Evolutionary conservation across 2,113 vertebrate species (phyloP).

Genomic region (Isurus oxyrinchus): DNA sequence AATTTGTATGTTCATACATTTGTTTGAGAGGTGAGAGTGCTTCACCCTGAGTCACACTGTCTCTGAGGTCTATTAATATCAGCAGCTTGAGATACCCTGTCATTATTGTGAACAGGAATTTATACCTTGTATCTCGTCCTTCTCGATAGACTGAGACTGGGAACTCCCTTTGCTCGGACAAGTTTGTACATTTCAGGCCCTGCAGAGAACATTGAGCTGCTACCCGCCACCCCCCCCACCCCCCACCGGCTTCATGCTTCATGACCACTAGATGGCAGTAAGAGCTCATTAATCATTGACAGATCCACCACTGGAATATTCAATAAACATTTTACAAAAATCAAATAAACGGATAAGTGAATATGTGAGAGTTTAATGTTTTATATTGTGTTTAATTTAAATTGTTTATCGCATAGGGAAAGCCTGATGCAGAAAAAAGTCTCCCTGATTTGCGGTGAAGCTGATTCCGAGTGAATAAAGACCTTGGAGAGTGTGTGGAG

Average conservation of each 20-base stretch:
- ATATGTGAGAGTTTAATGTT: not conserved
- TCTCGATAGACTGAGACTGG: no score
- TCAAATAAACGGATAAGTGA: not conserved
- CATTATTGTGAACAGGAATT: not conserved
- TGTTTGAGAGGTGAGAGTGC: not conserved
- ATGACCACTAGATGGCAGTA: not conserved
- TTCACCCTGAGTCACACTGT: not conserved
- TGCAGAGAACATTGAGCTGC: not conserved
- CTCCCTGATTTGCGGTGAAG: not conserved
- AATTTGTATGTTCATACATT: no score
- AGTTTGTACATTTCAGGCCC: not conserved
- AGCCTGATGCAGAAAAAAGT: not conserved
- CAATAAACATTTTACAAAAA: not conserved
- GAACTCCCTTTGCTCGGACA: not conserved
- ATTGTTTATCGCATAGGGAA: not conserved
- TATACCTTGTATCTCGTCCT: no score
- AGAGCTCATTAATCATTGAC: not conserved
- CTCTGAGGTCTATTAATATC: not conserved
- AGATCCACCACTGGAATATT: not conserved
- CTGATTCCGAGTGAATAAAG: no score
- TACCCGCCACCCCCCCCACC: no score
- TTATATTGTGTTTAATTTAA: not conserved
- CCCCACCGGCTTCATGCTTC: not conserved
- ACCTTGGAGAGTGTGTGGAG: not conserved
- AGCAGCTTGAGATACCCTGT: not conserved